A percentile compares a stretch with the other conserved stretches of the same genome.
Conservation (phyloP, 1,140 invertebrate genomes). For the Nephila pilipes region DNA sequence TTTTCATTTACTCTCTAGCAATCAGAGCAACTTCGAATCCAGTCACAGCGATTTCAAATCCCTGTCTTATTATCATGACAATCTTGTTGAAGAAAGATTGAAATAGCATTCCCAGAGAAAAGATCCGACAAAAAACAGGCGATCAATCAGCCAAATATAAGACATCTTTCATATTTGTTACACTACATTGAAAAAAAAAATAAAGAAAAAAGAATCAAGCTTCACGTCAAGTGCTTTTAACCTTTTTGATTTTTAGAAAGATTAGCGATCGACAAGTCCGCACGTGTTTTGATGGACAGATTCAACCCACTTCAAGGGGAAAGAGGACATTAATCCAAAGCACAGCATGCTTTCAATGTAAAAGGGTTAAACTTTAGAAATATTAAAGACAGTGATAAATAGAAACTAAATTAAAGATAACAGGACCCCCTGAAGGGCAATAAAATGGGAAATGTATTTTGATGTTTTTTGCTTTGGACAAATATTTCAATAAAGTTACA, state of each 20-base stretch:
- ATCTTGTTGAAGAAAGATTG: not conserved
- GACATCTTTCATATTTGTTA: not conserved
- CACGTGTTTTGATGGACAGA: not conserved
- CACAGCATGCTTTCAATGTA: not conserved
- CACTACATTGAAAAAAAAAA: not conserved
- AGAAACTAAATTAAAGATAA: not conserved
- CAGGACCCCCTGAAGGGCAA: not conserved
- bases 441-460: not conserved
- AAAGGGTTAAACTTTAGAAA: not conserved
- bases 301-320: not conserved
- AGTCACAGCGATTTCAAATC: not conserved
- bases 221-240: not conserved
- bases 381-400: not conserved
- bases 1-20: not conserved
- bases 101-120: not conserved
- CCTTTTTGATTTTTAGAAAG: not conserved
- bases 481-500: no score
- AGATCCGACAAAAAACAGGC: not conserved
- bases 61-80: not conserved
- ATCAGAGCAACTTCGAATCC: not conserved
- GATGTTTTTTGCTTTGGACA: no score
- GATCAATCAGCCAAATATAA: not conserved
- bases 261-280: not conserved
- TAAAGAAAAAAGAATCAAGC: not conserved
- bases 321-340: not conserved